phyloP scores from a whole-genome alignment of 2,113 vertebrate species.

The Chaetodon trifascialis region DNA sequence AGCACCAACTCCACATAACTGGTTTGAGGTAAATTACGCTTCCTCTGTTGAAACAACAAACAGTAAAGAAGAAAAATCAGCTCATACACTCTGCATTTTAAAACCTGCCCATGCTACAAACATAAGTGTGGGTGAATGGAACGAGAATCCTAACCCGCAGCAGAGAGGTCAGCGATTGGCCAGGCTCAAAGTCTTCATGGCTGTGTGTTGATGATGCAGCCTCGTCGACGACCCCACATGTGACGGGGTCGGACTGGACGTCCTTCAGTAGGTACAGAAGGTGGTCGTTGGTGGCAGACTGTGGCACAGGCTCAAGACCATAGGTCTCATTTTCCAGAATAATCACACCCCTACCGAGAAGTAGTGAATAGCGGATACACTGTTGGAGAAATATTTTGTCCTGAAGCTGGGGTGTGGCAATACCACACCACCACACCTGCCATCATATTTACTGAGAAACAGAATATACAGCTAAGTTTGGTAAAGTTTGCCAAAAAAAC shows the following conservation, averaged over 20 bases:
- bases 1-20: slow-evolving; percentile 89
- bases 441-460: neutral
- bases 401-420: neutral
- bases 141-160: slow-evolving; percentile 73
- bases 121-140: neutral
- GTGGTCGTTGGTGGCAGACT: slow-evolving; percentile 74
- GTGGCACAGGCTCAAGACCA: slow-evolving; percentile 76
- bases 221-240: slow-evolving; percentile 77
- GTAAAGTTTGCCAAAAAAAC: neutral
- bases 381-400: neutral
- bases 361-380: neutral
- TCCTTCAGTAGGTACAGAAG: slow-evolving; percentile 77
- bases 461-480: neutral
- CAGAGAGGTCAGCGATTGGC: slow-evolving; percentile 63
- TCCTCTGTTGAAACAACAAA: slow-evolving; percentile 81
- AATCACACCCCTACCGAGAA: slow-evolving; percentile 81
- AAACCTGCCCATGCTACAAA: neutral
- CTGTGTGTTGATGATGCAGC: neutral
- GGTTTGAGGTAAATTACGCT: slow-evolving; percentile 85
- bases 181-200: slow-evolving; percentile 50
- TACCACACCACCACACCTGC: neutral
- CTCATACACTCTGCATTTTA: neutral
- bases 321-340: slow-evolving; percentile 75
- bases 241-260: slow-evolving; percentile 23
- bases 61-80: neutral